phyloP scores from a whole-genome alignment of 30 jellyfish, hydroid and myxozoan genomes.

The Haliclystus octoradiatus region DNA sequence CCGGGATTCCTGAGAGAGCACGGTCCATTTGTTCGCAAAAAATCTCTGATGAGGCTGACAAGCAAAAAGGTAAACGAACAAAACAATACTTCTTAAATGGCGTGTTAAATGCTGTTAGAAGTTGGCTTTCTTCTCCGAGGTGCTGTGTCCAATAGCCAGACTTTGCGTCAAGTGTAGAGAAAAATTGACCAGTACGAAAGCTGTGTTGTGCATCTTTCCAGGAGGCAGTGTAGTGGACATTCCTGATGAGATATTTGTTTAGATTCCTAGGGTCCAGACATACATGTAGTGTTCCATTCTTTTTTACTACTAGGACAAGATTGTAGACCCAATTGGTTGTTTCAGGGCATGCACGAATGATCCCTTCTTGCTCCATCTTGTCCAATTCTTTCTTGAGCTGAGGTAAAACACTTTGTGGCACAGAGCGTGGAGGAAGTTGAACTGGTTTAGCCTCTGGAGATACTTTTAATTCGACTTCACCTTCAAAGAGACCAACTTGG shows the following conservation, averaged over 20 bases:
- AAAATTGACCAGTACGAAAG: slow-evolving; percentile 9
- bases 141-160: slow-evolving; percentile 28
- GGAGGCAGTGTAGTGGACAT: slow-evolving; percentile 24
- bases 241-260: slow-evolving; percentile 7
- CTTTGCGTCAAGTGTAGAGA: slow-evolving; percentile 32
- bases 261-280: slow-evolving; percentile 27
- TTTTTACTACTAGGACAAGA: slow-evolving; percentile 14
- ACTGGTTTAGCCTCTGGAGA: slow-evolving; percentile 18
- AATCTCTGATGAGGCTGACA: slow-evolving; percentile 17
- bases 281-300: slow-evolving; percentile 12
- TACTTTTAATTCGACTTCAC: slow-evolving; percentile 24
- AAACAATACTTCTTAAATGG: slow-evolving; percentile 13
- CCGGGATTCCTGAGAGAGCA: slow-evolving; percentile 9
- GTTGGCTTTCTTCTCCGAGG: slow-evolving; percentile 20
- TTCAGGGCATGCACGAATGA: slow-evolving; percentile 19
- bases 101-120: slow-evolving; percentile 22
- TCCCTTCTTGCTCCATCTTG: slow-evolving; percentile 28
- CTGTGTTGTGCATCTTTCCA: slow-evolving; percentile 39
- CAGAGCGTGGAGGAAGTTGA: slow-evolving; percentile 20
- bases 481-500: slow-evolving; percentile 19
- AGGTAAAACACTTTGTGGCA: slow-evolving; percentile 9
- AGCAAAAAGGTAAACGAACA: slow-evolving; percentile 6
- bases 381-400: slow-evolving; percentile 17
- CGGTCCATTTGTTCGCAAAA: not conserved
- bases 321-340: slow-evolving; percentile 33